These are phyloP conservation scores for Elanoides forficatus DNA, from an alignment of 2,113 vertebrate genomes.

Conservation along the genomic window DNA sequence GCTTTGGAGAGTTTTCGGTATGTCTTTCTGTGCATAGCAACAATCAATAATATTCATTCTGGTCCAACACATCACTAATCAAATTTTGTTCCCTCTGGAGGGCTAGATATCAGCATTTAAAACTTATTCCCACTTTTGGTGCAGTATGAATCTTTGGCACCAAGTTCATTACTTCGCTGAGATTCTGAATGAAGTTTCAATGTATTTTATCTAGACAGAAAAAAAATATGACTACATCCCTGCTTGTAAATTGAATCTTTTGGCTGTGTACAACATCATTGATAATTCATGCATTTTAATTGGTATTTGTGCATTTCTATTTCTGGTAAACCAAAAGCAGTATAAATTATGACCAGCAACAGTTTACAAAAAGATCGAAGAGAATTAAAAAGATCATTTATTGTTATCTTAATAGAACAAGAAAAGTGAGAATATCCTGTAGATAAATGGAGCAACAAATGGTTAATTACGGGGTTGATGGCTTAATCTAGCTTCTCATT, in stretches of 20 bases:
- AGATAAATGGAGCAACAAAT: slow-evolving; percentile 63
- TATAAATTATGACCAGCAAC: slow-evolving; percentile 10
- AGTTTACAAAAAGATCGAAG: slow-evolving; percentile 7
- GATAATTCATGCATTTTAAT: slow-evolving; percentile 46
- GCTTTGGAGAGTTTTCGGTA: not conserved
- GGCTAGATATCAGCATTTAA: not conserved
- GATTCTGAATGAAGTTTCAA: slow-evolving; percentile 38
- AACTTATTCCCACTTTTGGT: not conserved
- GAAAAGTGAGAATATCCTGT: slow-evolving; percentile 18
- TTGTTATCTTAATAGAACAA: slow-evolving; percentile 39
- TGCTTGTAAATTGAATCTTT: slow-evolving; percentile 16
- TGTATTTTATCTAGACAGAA: not conserved
- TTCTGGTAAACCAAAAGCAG: slow-evolving; percentile 20
- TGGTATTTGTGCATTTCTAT: slow-evolving; percentile 10
- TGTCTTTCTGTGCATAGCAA: not conserved
- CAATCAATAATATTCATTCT: not conserved
- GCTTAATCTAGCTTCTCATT: slow-evolving; percentile 68
- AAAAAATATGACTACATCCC: not conserved
- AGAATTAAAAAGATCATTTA: slow-evolving; percentile 15
- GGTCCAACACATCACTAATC: not conserved
- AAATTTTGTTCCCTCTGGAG: not conserved
- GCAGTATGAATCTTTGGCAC: not conserved
- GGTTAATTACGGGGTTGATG: slow-evolving; percentile 63
- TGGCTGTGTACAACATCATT: not conserved
- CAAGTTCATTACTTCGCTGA: not conserved